Evolutionary conservation across 2,113 vertebrate species (phyloP), one percentile per base, ranked within the genome.

Genomic region (Glaucomys volans): DNA sequence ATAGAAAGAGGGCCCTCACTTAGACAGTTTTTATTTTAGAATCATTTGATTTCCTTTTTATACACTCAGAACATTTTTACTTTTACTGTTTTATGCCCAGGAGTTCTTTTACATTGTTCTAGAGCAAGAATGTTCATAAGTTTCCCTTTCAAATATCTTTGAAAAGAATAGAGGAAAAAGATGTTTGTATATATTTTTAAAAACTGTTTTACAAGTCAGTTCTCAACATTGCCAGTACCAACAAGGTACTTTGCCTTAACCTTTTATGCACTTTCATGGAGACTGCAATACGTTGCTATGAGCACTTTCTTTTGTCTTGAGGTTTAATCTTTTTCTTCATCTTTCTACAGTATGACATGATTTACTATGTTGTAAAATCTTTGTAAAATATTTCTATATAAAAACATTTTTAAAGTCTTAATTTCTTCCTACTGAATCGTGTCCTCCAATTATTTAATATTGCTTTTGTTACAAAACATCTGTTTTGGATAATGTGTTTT

Each of bases 241-340:
- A 95, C 69, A 10, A 76, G 89, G 66, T 96, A 86, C 84, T 98
- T 97, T 97, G 72, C 26, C 95, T 96, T 98, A 98, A 94, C 92
- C 0, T 0, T 75, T 0, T 7, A 96, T 97, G 98, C 98, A 98
- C 98, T 98, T 98, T 97, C 88, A 92, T 91, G 97, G 98, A 97
- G 98, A 96, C 97, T 94, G 90, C 89, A 94, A 75, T 97, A 96
- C 13, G 8, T 96, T 92, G 95, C 96, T 95, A 32, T 44, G 50
- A 16, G 96, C 98, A 98, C 98, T 99, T 99, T 98, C 97, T 98
- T 97, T 95, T 92, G 87, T 66, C 76, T 96, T 97, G 90, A 95
- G 87, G 97, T 94, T 97, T 96, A 98, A 97, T 96, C 90, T 4
- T 66, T 96, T 95, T 95, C 96, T 52, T 95, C 95, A 0, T 57